phyloP scores from a whole-genome alignment of 1,140 invertebrate species.

The Kradibia gibbosae region DNA sequence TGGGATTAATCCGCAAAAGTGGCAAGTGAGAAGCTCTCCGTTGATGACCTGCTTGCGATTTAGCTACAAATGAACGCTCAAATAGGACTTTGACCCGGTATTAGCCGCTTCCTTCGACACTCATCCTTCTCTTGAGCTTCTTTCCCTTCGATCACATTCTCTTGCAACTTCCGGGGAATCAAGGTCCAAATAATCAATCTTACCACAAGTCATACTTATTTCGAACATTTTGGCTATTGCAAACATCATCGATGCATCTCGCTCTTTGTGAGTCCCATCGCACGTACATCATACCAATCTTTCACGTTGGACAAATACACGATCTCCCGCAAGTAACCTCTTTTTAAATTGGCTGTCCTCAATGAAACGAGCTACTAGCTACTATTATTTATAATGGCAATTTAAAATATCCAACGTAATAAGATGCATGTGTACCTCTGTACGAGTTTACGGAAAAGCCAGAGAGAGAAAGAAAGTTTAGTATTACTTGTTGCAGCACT shows the following conservation, averaged over 20 bases:
- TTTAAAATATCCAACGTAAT: background rate
- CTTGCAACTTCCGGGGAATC: too few species aligned
- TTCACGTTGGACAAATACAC: too few species aligned
- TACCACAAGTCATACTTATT: too few species aligned
- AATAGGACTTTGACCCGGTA: background rate
- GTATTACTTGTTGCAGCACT: background rate
- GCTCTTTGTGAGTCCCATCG: too few species aligned
- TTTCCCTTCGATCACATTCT: background rate
- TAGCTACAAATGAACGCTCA: background rate
- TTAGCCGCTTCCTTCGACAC: background rate
- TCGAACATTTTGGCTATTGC: too few species aligned
- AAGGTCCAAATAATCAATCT: too few species aligned
- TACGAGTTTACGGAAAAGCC: background rate
- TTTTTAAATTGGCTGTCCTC: too few species aligned
- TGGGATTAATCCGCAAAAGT: background rate
- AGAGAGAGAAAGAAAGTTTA: background rate
- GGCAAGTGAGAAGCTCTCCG: background rate
- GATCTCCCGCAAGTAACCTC: too few species aligned
- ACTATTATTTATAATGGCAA: too few species aligned
- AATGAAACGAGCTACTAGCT: too few species aligned
- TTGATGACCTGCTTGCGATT: background rate
- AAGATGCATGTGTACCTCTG: background rate
- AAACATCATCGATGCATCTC: too few species aligned
- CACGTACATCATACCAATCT: too few species aligned
- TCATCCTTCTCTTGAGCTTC: background rate